Evolutionary conservation across 2,797 vertebrate genomes (phyloP).

Genomic region (Astyanax mexicanus): DNA sequence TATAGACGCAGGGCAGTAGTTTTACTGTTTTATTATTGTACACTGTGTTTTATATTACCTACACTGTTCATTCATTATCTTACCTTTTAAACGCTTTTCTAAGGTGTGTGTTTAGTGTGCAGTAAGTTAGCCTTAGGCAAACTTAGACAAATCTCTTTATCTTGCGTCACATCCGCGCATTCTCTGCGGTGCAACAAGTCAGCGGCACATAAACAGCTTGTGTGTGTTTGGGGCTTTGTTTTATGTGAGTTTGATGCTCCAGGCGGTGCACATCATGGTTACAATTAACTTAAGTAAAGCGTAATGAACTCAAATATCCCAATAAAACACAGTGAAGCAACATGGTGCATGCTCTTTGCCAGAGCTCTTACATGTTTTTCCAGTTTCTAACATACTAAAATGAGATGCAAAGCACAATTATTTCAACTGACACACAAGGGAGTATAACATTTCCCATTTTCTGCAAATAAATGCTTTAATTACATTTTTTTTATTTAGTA

Average conservation of each 20-base stretch:
- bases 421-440: no score
- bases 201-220: background rate
- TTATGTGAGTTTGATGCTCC: conserved; percentile 27
- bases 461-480: no score
- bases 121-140: background rate
- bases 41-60: no score
- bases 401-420: no score
- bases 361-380: no score
- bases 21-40: background rate
- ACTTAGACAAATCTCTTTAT: background rate
- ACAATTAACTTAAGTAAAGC: conserved; percentile 24
- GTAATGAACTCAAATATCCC: conserved; percentile 10
- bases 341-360: conserved; percentile 6
- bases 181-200: background rate
- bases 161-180: background rate
- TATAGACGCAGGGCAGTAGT: background rate
- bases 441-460: no score
- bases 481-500: no score
- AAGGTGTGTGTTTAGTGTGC: background rate
- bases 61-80: background rate
- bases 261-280: conserved; percentile 14
- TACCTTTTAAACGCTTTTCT: background rate
- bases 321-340: conserved; percentile 46
- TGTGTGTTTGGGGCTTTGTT: no score
- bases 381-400: no score